Percentiles rank a stretch among this genome's conserved stretches.
Conservation (phyloP, 2,113 vertebrate species). For the Dipodomys stephensi region DNA sequence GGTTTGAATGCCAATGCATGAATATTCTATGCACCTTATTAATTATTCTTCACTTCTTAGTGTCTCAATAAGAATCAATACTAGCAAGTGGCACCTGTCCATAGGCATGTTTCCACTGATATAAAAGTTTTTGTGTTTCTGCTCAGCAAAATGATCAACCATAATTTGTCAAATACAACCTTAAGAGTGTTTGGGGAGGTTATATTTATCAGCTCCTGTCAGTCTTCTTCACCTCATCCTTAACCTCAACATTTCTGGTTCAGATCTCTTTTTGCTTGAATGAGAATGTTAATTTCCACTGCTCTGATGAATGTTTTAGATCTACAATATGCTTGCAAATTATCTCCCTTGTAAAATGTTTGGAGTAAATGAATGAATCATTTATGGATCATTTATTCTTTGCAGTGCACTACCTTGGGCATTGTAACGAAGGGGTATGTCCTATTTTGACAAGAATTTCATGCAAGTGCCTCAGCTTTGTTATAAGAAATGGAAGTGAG, state of each 20-base stretch:
- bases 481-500: neutral
- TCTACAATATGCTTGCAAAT: neutral
- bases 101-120: neutral
- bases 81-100: neutral
- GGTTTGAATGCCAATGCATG: neutral
- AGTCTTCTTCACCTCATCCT: neutral
- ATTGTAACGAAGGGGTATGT: neutral
- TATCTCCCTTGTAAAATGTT: neutral
- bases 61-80: constrained; percentile 26
- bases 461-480: neutral
- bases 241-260: neutral
- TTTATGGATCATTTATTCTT: neutral
- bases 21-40: neutral
- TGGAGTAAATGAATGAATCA: neutral
- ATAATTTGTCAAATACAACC: constrained; percentile 3
- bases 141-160: neutral
- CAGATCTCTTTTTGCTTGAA: neutral
- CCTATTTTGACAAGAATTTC: neutral
- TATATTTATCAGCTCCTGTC: neutral
- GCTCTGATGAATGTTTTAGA: neutral
- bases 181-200: neutral
- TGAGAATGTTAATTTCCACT: neutral
- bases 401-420: neutral
- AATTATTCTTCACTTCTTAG: constrained; percentile 29
- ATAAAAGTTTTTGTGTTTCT: constrained; percentile 33